Conservation (phyloP, 2,797 vertebrate species). For the Myripristis murdjan region DNA sequence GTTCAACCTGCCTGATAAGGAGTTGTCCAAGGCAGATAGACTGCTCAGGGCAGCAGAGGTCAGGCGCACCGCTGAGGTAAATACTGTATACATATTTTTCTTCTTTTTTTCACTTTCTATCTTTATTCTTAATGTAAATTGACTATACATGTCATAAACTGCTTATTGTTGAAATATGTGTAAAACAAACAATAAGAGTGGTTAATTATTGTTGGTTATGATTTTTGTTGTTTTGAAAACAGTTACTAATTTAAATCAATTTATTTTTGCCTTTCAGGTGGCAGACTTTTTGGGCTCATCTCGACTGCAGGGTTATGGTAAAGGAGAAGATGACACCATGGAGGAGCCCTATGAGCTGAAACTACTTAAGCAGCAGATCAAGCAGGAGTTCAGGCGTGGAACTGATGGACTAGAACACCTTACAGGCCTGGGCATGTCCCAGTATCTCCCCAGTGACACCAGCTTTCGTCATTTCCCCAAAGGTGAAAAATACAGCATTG, state of each 20-base stretch:
- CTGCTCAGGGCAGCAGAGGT: conserved; percentile 92
- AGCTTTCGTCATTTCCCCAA: conserved; percentile 97
- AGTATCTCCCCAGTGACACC: conserved; percentile 93
- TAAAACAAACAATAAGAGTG: not conserved
- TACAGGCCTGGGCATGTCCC: conserved; percentile 91
- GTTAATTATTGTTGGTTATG: not conserved
- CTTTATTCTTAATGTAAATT: not conserved
- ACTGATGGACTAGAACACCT: conserved; percentile 95
- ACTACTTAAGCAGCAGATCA: conserved; percentile 98
- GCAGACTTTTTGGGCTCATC: conserved; percentile 94
- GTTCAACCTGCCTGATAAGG: conserved; percentile 95
- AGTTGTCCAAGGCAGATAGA: conserved; percentile 94
- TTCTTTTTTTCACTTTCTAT: not conserved
- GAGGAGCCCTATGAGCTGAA: conserved; percentile 99
- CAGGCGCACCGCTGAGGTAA: conserved; percentile 92
- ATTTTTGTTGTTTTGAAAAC: not conserved
- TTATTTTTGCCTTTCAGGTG: conserved; percentile 75
- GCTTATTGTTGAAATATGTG: not conserved
- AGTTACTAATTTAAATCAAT: not conserved
- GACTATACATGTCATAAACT: not conserved
- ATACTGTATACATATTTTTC: conserved; percentile 10
- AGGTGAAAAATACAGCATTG: conserved; percentile 98
- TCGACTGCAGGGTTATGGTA: conserved; percentile 93
- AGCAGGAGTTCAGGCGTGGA: conserved; percentile 97
- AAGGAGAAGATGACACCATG: conserved; percentile 97